A percentile compares a stretch with the other conserved stretches of the same genome.
Evolutionary conservation across 2,113 vertebrate species (phyloP).

Genomic region (Megalops atlanticus): DNA sequence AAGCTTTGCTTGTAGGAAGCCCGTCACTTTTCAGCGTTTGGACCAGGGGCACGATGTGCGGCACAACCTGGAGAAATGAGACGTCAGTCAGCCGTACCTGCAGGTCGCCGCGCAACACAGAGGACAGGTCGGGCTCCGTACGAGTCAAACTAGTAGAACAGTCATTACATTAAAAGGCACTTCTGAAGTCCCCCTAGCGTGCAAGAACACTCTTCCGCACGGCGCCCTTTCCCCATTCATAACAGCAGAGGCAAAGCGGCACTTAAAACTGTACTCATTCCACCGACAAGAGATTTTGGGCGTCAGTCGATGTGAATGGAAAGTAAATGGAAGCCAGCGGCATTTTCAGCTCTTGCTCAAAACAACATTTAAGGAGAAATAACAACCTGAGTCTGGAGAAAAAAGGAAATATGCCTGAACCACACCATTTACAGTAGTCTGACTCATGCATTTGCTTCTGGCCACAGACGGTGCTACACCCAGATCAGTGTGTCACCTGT

Average conservation of each 20-base stretch:
- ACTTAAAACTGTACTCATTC: background rate
- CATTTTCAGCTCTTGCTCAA: background rate
- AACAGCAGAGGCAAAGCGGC: background rate
- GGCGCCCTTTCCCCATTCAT: background rate
- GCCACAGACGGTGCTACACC: background rate
- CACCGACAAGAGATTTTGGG: background rate
- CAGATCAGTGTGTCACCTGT: background rate
- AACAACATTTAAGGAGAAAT: background rate
- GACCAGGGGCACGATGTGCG: conserved; percentile 84
- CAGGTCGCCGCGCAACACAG: background rate
- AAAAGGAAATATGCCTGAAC: background rate
- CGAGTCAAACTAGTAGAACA: background rate
- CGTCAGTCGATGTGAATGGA: background rate
- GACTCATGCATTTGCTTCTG: background rate
- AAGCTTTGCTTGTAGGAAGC: conserved; percentile 82
- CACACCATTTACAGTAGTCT: background rate
- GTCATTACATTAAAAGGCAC: background rate
- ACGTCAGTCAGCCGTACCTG: background rate
- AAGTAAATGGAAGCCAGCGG: background rate
- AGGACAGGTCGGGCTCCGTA: background rate
- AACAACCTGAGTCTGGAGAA: background rate
- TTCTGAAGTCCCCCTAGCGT: background rate
- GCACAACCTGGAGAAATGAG: conserved; percentile 77
- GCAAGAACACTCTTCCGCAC: background rate
- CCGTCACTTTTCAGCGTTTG: conserved; percentile 83